Evolutionary conservation across 2,888 invertebrate genomes (phyloP), one percentile per base, ranked within the genome.

Genomic region (Aromia moschata): DNA sequence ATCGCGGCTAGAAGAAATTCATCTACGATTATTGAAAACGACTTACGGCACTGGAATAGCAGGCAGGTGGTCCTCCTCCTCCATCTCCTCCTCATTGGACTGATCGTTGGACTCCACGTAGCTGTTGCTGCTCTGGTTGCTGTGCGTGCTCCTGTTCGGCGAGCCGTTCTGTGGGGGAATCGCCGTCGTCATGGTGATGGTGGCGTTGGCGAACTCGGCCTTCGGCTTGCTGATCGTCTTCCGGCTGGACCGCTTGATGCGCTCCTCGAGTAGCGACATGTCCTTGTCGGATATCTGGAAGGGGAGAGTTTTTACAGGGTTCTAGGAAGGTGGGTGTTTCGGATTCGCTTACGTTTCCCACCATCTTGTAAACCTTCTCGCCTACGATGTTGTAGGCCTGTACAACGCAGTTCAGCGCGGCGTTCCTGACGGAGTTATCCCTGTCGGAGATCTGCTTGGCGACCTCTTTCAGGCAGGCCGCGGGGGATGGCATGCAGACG

Each of bases 371-470:
- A 0, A 98, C 85, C 78, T 87, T 90, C 72, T 98, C 98, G 0
- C 97, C 97, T 62, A 95, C 91, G 25, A 95, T 84, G 80, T 91
- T 91, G 81, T 94, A 97, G 0, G 93, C 96, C 68, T 91, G 89
- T 0, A 97, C 92, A 53, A 97, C 88, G 72, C 94, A 93, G 83
- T 98, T 98, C 47, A 99, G 85, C 0, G 98, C 97, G 0, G 97
- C 96, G 76, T 94, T 97, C 43, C 99, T 86, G 37, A 99, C 98
- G 1, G 92, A 89, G 81, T 96, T 97, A 80, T 99, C 98, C 17
- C 97, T 84, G 82, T 99, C 98, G 0, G 95, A 92, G 74, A 99
- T 98, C 78, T 97, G 96, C 37, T 92, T 89, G 0, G 97, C 97
- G 12, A 99, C 88, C 81, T 95, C 93, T 77, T 93, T 93, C 1